A percentile compares a stretch with the other conserved stretches of the same genome.
phyloP scores from a whole-genome alignment of 2,888 invertebrate genomes.

The Parnassius apollo region DNA sequence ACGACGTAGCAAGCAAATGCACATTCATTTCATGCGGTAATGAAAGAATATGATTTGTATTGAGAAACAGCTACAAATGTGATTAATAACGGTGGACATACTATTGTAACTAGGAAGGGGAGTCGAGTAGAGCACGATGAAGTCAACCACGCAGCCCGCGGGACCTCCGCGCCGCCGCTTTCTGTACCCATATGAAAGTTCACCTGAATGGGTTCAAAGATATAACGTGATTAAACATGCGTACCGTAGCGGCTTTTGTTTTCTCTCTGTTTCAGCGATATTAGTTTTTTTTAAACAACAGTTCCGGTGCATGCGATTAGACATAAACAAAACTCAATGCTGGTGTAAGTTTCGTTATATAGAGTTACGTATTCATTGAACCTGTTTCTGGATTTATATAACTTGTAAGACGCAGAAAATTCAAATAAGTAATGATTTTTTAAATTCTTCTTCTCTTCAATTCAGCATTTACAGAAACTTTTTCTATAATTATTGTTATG shows the following conservation, averaged over 20 bases:
- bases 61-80: conserved; percentile 13
- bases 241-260: conserved; percentile 36
- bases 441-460: too few species aligned
- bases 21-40: too few species aligned
- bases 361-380: background rate
- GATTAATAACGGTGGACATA: conserved; percentile 20
- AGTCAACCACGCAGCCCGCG: conserved; percentile 19
- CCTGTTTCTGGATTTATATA: background rate
- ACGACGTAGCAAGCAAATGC: too few species aligned
- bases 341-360: background rate
- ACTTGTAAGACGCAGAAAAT: too few species aligned
- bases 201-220: conserved; percentile 51
- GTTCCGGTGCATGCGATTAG: conserved; percentile 5
- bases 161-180: conserved; percentile 15
- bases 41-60: background rate
- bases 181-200: conserved; percentile 37
- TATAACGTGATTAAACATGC: conserved; percentile 49
- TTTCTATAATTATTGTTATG: too few species aligned
- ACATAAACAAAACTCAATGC: background rate
- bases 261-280: conserved; percentile 30
- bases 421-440: too few species aligned
- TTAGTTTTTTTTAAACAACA: conserved; percentile 26
- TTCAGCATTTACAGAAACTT: too few species aligned
- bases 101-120: conserved; percentile 12
- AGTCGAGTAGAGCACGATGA: background rate